Percentiles rank a stretch among this genome's conserved stretches.
Evolutionary conservation across 2,797 vertebrate genomes (phyloP).

Genomic region (Chrosomus eos): DNA sequence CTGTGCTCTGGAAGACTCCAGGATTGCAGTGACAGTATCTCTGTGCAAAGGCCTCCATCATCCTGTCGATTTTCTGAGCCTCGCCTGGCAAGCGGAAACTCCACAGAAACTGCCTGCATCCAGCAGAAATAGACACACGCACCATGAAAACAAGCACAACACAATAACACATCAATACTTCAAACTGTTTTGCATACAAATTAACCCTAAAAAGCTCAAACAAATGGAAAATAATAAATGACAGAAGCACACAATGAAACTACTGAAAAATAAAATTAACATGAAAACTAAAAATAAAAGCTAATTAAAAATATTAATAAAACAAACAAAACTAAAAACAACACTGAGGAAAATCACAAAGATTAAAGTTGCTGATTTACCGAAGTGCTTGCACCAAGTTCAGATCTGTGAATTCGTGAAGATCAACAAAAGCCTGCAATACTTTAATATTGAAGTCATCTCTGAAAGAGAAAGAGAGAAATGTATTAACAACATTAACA

Average conservation of each 20-base stretch:
- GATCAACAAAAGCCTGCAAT: conserved; percentile 87
- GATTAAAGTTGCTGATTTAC: background rate
- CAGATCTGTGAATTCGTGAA: conserved; percentile 70
- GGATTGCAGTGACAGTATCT: conserved; percentile 94
- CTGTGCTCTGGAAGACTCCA: conserved; percentile 94
- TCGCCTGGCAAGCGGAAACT: conserved; percentile 94
- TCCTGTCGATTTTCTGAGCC: conserved; percentile 94
- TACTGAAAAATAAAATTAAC: background rate
- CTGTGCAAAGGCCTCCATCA: conserved; percentile 98
- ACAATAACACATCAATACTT: background rate
- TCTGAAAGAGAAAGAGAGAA: conserved; percentile 68
- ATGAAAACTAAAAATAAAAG: background rate
- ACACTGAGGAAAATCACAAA: background rate
- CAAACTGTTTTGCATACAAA: background rate
- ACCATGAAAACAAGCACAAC: background rate
- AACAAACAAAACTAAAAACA: background rate
- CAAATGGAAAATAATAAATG: background rate
- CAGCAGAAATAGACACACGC: background rate
- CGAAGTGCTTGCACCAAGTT: conserved; percentile 71
- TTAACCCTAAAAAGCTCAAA: background rate
- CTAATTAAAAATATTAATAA: background rate
- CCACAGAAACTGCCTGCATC: conserved; percentile 90
- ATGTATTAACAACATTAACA: background rate
- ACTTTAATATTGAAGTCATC: conserved; percentile 94
- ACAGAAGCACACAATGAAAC: background rate